Percentiles rank a stretch among this genome's conserved stretches.
These are phyloP conservation scores for Anas platyrhynchos DNA, from an alignment of 2,113 vertebrate species.

Conservation along the genomic window DNA sequence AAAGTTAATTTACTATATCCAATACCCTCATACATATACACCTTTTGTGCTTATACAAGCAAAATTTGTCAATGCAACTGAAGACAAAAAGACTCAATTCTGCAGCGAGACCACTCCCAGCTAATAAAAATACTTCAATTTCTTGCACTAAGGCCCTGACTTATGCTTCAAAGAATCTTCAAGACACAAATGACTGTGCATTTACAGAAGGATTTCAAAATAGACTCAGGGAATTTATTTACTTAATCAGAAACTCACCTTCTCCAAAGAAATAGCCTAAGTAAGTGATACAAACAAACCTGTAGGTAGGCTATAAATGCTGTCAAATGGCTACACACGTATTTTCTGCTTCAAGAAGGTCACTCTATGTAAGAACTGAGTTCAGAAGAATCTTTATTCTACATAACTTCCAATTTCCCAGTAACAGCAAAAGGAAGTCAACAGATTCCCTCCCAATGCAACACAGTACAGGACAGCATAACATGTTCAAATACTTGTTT, in stretches of 20 bases:
- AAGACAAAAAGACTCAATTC: not conserved
- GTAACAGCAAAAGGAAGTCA: not conserved
- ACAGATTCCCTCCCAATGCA: not conserved
- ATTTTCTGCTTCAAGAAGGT: not conserved
- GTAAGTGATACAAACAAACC: not conserved
- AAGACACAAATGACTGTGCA: not conserved
- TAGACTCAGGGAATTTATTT: not conserved
- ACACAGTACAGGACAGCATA: not conserved
- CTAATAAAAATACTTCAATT: slow-evolving; percentile 47
- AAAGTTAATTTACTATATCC: not conserved
- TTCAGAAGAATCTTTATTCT: not conserved
- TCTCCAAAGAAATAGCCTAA: not conserved
- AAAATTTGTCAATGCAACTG: not conserved
- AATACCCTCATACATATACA: not conserved
- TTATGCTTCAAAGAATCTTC: slow-evolving; percentile 24
- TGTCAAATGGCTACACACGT: not conserved
- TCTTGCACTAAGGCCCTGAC: slow-evolving; percentile 10
- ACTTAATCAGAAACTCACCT: not conserved
- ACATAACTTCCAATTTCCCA: not conserved
- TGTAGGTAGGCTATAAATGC: not conserved
- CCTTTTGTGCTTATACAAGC: not conserved
- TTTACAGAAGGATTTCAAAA: slow-evolving; percentile 29
- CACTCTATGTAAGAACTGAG: not conserved
- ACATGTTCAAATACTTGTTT: not conserved
- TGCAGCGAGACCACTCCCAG: not conserved